Evolutionary conservation across 2,888 invertebrate genomes (phyloP).

Genomic region (Caenorhabditis doughertyi): DNA sequence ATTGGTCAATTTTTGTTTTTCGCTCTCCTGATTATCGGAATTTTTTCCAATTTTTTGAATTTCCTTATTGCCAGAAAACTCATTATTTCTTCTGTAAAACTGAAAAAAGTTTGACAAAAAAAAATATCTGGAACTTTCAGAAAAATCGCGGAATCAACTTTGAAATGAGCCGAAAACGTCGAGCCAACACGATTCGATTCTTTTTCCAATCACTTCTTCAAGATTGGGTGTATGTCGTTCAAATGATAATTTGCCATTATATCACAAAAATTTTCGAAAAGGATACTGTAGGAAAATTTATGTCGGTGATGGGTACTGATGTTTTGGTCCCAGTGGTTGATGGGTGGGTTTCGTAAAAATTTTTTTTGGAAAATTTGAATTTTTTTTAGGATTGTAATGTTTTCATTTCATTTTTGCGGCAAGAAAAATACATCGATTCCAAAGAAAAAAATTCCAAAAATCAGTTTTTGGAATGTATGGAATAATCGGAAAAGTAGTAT

Average conservation of each 20-base stretch:
- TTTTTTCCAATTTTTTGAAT: constrained; percentile 5
- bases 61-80: constrained; percentile 4
- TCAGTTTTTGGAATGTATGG: neutral
- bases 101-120: neutral
- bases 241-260: constrained; percentile 16
- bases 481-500: neutral
- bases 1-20: neutral
- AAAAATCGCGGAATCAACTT: neutral
- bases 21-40: neutral
- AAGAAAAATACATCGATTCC: neutral
- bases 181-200: neutral
- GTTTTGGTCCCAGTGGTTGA: constrained; percentile 6
- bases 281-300: neutral
- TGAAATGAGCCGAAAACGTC: constrained; percentile 14
- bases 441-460: neutral
- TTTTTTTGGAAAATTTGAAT: neutral
- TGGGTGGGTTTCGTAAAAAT: neutral
- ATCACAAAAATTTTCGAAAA: neutral
- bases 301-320: constrained; percentile 6
- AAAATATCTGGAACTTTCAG: constrained; percentile 2
- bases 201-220: constrained; percentile 8
- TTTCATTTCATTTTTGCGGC: neutral
- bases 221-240: constrained; percentile 8
- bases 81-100: neutral
- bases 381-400: constrained; percentile 5